These are phyloP conservation scores for Gorsachius goisagi DNA, from an alignment of 2,113 vertebrate genomes.

Conservation along the genomic window DNA sequence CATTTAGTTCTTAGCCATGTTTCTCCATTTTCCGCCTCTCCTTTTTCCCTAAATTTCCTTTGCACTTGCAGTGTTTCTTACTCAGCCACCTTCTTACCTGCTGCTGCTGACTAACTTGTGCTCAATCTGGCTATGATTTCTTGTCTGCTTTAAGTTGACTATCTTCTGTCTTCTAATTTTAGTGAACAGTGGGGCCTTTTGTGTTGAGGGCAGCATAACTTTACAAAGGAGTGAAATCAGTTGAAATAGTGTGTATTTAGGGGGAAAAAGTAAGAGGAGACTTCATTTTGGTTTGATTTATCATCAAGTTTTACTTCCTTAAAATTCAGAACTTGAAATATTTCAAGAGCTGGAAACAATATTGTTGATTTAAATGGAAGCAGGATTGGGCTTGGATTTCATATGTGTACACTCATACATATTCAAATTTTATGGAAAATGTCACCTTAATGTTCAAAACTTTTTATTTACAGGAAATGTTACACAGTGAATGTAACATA, in stretches of 20 bases:
- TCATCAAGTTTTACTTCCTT: background rate
- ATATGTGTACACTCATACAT: background rate
- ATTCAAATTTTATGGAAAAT: background rate
- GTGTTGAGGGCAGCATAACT: background rate
- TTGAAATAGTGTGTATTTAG: background rate
- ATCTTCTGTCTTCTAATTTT: background rate
- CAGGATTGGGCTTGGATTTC: conserved; percentile 3
- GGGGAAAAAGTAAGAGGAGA: background rate
- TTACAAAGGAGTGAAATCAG: background rate
- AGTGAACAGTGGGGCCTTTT: background rate
- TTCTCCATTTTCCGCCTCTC: background rate
- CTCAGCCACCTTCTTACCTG: background rate
- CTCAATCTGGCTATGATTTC: background rate
- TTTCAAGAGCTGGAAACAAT: background rate
- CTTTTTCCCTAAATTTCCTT: background rate
- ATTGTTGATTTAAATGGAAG: background rate
- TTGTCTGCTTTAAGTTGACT: background rate
- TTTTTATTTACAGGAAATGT: conserved; percentile 32
- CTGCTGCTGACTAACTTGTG: background rate
- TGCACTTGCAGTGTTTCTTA: background rate
- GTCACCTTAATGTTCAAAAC: background rate
- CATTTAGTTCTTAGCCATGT: background rate
- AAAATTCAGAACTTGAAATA: background rate
- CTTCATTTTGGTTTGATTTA: background rate
- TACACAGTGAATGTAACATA: background rate